phyloP scores from a whole-genome alignment of 2,888 invertebrate genomes.

The Hypomecis atomaria region DNA sequence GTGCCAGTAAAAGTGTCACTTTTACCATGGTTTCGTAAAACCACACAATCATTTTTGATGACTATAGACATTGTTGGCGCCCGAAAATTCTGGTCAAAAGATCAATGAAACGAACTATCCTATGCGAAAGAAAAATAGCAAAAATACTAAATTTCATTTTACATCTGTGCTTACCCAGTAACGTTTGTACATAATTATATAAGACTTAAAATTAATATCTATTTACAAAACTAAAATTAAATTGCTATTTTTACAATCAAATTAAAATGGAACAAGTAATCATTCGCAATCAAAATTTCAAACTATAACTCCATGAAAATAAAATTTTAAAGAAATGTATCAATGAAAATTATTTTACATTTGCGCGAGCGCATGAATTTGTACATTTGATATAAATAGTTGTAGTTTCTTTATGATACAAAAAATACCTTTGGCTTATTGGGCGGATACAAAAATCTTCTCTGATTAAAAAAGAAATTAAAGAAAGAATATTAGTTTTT shows the following conservation, averaged over 20 bases:
- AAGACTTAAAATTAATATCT: not conserved
- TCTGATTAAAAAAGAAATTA: slow-evolving; percentile 2
- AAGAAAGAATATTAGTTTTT: no score
- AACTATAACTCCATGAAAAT: not conserved
- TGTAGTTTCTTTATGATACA: slow-evolving; percentile 8
- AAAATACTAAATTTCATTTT: slow-evolving; percentile 1
- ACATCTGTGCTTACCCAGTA: not conserved
- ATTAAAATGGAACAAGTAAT: not conserved
- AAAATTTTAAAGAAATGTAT: not conserved
- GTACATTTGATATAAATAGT: not conserved
- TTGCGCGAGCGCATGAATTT: not conserved
- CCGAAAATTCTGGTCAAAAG: no score
- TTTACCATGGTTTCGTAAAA: no score
- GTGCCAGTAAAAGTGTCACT: no score
- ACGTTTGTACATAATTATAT: not conserved
- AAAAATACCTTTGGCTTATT: slow-evolving; percentile 22
- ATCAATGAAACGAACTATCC: no score
- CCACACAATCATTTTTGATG: no score
- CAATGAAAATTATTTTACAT: not conserved
- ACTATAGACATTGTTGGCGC: no score
- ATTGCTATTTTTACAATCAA: slow-evolving; percentile 9
- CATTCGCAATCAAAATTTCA: not conserved
- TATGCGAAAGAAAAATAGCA: not conserved
- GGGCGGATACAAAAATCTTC: slow-evolving; percentile 22
- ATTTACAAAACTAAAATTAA: slow-evolving; percentile 2